These are phyloP conservation scores for Ptilodon capucinus DNA, from an alignment of 2,888 invertebrate genomes.

Conservation along the genomic window DNA sequence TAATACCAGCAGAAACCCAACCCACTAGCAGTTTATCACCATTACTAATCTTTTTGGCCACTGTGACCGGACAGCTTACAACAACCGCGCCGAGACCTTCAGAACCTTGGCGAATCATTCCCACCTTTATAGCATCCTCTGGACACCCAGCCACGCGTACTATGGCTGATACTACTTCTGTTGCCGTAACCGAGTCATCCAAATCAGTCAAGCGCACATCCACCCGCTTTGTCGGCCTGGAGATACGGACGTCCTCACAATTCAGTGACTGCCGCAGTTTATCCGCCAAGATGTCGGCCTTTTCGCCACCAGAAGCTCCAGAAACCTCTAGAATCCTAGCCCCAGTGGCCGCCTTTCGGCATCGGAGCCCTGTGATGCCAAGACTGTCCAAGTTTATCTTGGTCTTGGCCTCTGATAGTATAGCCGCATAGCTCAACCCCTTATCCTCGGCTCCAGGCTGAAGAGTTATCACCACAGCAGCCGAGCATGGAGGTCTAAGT, in stretches of 20 bases:
- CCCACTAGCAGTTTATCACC: background rate
- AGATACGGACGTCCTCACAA: background rate
- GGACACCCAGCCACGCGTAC: background rate
- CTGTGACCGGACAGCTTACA: background rate
- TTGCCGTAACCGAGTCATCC: background rate
- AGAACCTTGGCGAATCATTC: background rate
- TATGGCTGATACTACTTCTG: background rate
- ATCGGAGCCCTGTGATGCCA: background rate
- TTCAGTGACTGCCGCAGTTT: background rate
- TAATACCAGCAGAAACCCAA: background rate
- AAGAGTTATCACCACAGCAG: slow-evolving; percentile 16
- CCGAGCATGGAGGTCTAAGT: slow-evolving; percentile 2
- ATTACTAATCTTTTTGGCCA: background rate
- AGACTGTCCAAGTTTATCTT: background rate
- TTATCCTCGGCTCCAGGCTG: no score
- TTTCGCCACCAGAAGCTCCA: background rate
- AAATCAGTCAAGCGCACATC: background rate
- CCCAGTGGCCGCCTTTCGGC: background rate
- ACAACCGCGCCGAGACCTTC: background rate
- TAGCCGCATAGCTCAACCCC: background rate
- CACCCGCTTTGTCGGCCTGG: background rate
- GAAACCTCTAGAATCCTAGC: background rate
- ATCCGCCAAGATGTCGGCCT: background rate
- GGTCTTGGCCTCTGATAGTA: slow-evolving; percentile 2
- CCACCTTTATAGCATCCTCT: background rate